phyloP scores from a whole-genome alignment of 2,113 vertebrate genomes.

The Pipra filicauda region DNA sequence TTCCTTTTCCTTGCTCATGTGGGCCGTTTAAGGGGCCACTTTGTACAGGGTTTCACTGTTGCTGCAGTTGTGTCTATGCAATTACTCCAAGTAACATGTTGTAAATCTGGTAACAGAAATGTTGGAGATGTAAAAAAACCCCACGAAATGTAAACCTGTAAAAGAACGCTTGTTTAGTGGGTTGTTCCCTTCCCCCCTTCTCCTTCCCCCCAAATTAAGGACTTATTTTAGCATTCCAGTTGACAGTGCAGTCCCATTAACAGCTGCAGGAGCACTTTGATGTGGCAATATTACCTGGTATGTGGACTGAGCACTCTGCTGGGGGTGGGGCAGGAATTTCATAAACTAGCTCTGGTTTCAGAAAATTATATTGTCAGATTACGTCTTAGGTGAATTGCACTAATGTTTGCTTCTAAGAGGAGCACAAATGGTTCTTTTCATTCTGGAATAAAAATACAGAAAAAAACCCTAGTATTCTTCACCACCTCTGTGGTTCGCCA shows the following conservation, averaged over 20 bases:
- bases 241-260: neutral
- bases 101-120: neutral
- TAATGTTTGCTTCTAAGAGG: neutral
- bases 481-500: neutral
- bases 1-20: neutral
- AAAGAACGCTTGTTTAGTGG: neutral
- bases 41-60: neutral
- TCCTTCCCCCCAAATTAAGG: neutral
- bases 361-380: constrained; percentile 13
- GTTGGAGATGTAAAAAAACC: neutral
- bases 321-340: constrained; percentile 12
- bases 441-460: neutral
- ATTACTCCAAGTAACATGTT: neutral
- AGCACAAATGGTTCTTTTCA: neutral
- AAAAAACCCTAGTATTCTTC: neutral
- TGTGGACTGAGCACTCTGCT: neutral
- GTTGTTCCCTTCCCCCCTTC: neutral
- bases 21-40: neutral
- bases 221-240: neutral
- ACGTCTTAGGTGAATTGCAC: neutral
- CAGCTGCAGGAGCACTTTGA: constrained; percentile 20
- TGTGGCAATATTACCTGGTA: neutral
- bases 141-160: neutral
- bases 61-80: neutral
- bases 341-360: constrained; percentile 1